Evolutionary conservation across 2,888 invertebrate genomes (phyloP).

Genomic region (Ormyrus labotus): DNA sequence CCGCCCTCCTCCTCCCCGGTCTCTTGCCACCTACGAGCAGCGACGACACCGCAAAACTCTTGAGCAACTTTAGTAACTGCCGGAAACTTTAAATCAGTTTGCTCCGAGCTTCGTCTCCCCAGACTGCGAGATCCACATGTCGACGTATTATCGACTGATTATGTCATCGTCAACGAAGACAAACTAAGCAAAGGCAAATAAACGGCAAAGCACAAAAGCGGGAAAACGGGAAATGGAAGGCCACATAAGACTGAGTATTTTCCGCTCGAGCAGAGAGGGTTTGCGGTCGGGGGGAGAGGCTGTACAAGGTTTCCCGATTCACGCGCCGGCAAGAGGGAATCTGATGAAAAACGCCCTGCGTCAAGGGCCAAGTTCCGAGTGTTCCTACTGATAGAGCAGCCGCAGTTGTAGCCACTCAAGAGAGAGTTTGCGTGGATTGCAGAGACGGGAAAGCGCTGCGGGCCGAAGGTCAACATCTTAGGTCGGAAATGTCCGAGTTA

Average conservation of each 20-base stretch:
- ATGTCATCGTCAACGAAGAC: background rate
- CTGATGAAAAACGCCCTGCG: conserved; percentile 17
- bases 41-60: conserved; percentile 55
- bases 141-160: conserved; percentile 19
- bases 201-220: background rate
- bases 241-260: too few relatives aligned
- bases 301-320: background rate
- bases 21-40: conserved; percentile 32
- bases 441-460: background rate
- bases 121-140: background rate
- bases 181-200: too few relatives aligned
- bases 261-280: too few relatives aligned
- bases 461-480: conserved; percentile 49
- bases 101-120: conserved; percentile 48
- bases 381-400: background rate
- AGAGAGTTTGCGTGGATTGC: background rate
- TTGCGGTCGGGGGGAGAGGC: background rate
- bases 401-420: background rate
- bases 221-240: too few relatives aligned
- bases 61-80: conserved; percentile 51
- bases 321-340: conserved; percentile 8
- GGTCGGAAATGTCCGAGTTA: conserved; percentile 40
- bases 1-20: background rate
- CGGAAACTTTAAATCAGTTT: conserved; percentile 63
- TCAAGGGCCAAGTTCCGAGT: background rate